Conservation (phyloP, 2,888 invertebrate species). For the Dynastes tityus region DNA sequence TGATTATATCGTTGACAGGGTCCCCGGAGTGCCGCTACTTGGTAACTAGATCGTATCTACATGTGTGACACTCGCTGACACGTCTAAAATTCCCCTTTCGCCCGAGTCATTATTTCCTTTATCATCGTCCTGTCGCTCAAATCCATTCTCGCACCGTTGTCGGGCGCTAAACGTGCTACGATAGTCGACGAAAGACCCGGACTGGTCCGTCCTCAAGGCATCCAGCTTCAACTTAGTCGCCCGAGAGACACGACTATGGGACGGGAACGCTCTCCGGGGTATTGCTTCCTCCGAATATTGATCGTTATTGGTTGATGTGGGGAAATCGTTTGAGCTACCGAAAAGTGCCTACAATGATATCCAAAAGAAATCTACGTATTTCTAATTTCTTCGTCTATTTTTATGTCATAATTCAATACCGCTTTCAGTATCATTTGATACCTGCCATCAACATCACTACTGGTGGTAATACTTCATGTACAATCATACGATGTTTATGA, state of each 20-base stretch:
- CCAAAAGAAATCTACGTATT: too few species aligned
- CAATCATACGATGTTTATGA: too few species aligned
- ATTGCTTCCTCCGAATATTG: slow-evolving; percentile 38
- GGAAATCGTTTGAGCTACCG: neutral
- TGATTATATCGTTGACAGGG: slow-evolving; percentile 59
- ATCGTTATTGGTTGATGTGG: slow-evolving; percentile 30
- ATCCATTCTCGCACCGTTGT: slow-evolving; percentile 46
- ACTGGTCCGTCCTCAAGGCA: slow-evolving; percentile 10
- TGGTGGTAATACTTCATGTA: too few species aligned
- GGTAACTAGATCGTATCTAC: slow-evolving; percentile 60
- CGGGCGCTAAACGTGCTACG: neutral
- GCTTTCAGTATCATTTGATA: too few species aligned
- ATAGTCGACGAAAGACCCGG: neutral
- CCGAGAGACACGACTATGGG: neutral
- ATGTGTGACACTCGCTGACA: slow-evolving; percentile 62
- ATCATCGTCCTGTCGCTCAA: slow-evolving; percentile 48
- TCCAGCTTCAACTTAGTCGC: neutral
- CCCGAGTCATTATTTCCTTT: slow-evolving; percentile 58
- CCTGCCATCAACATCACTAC: too few species aligned
- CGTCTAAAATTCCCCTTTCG: slow-evolving; percentile 59
- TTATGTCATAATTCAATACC: too few species aligned
- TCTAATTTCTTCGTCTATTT: too few species aligned
- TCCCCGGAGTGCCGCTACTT: slow-evolving; percentile 55
- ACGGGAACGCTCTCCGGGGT: neutral
- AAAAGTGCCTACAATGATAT: too few species aligned